Conservation (phyloP, 2,888 invertebrate species). For the Choristoneura rosaceana region DNA sequence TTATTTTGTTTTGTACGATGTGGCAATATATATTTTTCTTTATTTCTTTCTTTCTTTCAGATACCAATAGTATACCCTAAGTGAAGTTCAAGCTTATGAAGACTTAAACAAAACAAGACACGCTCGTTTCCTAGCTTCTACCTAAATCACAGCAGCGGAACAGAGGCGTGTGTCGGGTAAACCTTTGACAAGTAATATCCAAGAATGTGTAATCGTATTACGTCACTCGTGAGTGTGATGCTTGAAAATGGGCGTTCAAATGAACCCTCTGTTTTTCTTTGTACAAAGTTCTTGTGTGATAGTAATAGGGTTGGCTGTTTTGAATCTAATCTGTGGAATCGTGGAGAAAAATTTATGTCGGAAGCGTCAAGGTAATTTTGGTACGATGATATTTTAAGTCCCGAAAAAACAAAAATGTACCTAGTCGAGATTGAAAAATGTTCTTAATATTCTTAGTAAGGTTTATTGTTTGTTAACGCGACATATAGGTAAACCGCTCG, state of each 20-base stretch:
- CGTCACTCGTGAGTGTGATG: slow-evolving; percentile 42
- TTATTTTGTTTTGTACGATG: too few relatives aligned
- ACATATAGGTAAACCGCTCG: too few relatives aligned
- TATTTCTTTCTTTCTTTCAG: too few relatives aligned
- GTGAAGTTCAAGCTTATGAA: too few relatives aligned
- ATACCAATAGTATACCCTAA: too few relatives aligned
- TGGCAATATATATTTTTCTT: too few relatives aligned
- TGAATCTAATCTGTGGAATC: slow-evolving; percentile 9
- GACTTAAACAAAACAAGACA: neutral
- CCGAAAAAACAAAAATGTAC: too few relatives aligned
- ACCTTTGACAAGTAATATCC: slow-evolving; percentile 59
- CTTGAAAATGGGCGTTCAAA: slow-evolving; percentile 6
- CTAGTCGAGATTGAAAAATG: too few relatives aligned
- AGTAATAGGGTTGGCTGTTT: slow-evolving; percentile 6
- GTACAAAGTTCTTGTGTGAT: neutral
- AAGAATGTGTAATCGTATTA: slow-evolving; percentile 56
- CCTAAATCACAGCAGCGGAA: slow-evolving; percentile 47
- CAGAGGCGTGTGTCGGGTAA: slow-evolving; percentile 48
- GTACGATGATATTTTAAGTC: neutral
- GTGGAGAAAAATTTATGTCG: neutral
- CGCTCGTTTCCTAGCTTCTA: slow-evolving; percentile 37
- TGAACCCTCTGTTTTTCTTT: slow-evolving; percentile 6
- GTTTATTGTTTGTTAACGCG: too few relatives aligned
- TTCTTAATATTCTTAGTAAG: too few relatives aligned
- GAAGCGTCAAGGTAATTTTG: neutral